A percentile compares a stretch with the other conserved stretches of the same genome.
These are phyloP conservation scores for Dromococcyx pavoninus DNA, from an alignment of 2,797 vertebrate species.

Conservation along the genomic window DNA sequence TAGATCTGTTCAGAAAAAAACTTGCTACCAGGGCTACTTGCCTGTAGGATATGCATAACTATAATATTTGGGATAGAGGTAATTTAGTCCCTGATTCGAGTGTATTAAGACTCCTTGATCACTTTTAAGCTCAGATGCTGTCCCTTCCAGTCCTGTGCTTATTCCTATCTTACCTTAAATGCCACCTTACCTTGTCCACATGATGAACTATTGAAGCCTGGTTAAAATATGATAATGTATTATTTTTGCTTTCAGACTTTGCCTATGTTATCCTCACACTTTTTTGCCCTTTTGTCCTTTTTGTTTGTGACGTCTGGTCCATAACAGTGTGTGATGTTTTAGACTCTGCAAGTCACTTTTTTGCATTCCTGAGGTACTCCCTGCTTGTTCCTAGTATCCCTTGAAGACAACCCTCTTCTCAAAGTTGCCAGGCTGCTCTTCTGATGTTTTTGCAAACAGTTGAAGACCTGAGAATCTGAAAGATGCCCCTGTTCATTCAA, in stretches of 20 bases:
- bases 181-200: not conserved
- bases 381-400: not conserved
- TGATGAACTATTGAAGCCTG: not conserved
- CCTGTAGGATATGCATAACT: not conserved
- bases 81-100: not conserved
- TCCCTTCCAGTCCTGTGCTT: not conserved
- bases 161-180: not conserved
- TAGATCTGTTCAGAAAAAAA: not conserved
- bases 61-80: not conserved
- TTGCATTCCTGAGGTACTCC: not conserved
- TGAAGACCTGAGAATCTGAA: not conserved
- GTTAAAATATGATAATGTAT: not conserved
- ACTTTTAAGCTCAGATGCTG: not conserved
- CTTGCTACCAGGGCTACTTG: not conserved
- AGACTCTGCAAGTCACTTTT: not conserved
- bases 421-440: not conserved
- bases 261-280: not conserved
- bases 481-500: slow-evolving; percentile 14
- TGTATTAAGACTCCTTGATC: not conserved
- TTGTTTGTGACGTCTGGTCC: not conserved
- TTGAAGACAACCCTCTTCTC: not conserved
- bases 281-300: not conserved
- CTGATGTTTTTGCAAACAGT: not conserved
- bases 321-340: not conserved
- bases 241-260: not conserved